A percentile compares a stretch with the other conserved stretches of the same genome.
These are phyloP conservation scores for Cyclophora punctaria DNA, from an alignment of 2,888 invertebrate species.

Conservation along the genomic window DNA sequence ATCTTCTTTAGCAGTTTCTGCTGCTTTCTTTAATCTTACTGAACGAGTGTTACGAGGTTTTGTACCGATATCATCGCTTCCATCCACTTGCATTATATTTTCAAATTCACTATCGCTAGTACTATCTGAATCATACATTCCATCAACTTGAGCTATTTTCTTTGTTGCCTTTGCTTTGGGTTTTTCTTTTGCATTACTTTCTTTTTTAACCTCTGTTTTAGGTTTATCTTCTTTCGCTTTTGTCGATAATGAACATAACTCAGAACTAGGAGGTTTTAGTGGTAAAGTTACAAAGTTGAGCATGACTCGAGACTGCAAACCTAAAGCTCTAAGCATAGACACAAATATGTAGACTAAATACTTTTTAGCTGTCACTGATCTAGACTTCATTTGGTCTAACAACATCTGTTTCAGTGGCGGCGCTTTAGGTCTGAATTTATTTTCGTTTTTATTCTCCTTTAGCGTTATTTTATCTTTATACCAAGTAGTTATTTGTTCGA, in stretches of 20 bases:
- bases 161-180: constrained; percentile 18
- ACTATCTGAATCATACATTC: constrained; percentile 51
- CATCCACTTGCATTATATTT: constrained; percentile 52
- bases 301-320: constrained; percentile 86
- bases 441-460: constrained; percentile 73
- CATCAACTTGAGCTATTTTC: constrained; percentile 74
- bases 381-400: constrained; percentile 75
- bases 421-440: constrained; percentile 62
- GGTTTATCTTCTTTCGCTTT: constrained; percentile 41
- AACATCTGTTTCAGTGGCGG: constrained; percentile 65
- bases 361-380: constrained; percentile 77
- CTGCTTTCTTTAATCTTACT: constrained; percentile 25
- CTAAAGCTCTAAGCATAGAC: constrained; percentile 84
- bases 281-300: constrained; percentile 86
- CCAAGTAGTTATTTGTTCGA: constrained; percentile 87
- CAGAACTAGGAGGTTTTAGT: constrained; percentile 78
- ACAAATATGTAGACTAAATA: constrained; percentile 86
- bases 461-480: constrained; percentile 78
- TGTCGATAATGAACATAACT: constrained; percentile 77
- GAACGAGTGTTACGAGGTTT: constrained; percentile 35
- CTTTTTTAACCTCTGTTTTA: constrained; percentile 7
- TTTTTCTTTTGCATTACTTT: constrained; percentile 3
- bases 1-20: constrained; percentile 17
- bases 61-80: constrained; percentile 40
- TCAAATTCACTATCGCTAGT: constrained; percentile 27